Evolutionary conservation across 2,888 invertebrate genomes (phyloP).

Genomic region (Papilio demoleus): DNA sequence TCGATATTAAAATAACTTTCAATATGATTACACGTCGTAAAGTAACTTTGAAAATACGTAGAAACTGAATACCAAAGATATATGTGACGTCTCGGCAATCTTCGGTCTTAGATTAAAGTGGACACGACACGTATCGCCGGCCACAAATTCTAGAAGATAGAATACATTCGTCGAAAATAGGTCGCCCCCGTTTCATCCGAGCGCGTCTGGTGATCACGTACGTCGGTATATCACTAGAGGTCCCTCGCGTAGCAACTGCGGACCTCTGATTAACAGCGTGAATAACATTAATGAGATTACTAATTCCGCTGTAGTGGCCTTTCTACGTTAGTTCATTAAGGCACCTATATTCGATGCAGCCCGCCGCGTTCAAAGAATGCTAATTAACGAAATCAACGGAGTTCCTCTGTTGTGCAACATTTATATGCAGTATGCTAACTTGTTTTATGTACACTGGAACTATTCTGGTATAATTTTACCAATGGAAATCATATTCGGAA

Average conservation of each 20-base stretch:
- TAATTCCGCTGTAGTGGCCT: slow-evolving; percentile 44
- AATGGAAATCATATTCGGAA: slow-evolving; percentile 9
- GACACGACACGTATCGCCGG: slow-evolving; percentile 32
- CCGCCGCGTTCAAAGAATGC: slow-evolving; percentile 39
- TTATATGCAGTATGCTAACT: slow-evolving; percentile 31
- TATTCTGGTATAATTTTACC: not conserved
- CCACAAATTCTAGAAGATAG: slow-evolving; percentile 39
- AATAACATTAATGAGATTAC: slow-evolving; percentile 46
- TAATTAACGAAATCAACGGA: slow-evolving; percentile 34
- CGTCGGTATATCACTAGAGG: slow-evolving; percentile 48
- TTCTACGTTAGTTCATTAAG: slow-evolving; percentile 36
- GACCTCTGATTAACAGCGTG: slow-evolving; percentile 51
- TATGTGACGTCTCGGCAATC: slow-evolving; percentile 8
- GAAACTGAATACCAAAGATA: slow-evolving; percentile 15
- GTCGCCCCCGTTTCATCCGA: slow-evolving; percentile 32
- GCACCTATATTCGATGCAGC: slow-evolving; percentile 38
- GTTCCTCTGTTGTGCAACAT: slow-evolving; percentile 32
- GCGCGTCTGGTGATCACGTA: slow-evolving; percentile 45
- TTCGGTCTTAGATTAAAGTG: slow-evolving; percentile 37
- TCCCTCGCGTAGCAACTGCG: slow-evolving; percentile 46
- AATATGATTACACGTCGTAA: not conserved
- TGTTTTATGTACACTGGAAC: slow-evolving; percentile 5
- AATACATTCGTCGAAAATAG: slow-evolving; percentile 40
- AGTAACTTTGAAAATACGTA: not conserved
- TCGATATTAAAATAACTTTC: not conserved